Evolutionary conservation across 2,113 vertebrate species (phyloP).

Genomic region (Anoplopoma fimbria): DNA sequence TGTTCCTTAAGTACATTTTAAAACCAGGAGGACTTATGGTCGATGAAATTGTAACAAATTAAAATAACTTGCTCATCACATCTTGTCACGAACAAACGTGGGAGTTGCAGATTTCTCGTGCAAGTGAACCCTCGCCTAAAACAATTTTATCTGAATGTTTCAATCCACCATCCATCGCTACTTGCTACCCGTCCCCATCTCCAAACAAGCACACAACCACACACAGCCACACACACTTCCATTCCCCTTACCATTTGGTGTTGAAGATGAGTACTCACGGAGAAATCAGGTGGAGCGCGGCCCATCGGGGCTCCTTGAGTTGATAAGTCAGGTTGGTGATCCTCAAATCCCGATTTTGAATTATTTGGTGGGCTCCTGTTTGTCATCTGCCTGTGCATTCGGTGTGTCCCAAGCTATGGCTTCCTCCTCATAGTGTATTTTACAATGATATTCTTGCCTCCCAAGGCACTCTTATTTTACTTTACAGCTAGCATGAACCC

Average conservation of each 20-base stretch:
- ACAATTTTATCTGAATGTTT: background rate
- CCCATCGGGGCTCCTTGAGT: constrained; percentile 89
- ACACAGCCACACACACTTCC: constrained; percentile 23
- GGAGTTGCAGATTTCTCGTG: constrained; percentile 2
- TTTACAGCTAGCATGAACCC: constrained; percentile 42
- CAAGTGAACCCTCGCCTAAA: constrained; percentile 18
- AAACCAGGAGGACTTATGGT: constrained; percentile 34
- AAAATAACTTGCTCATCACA: background rate
- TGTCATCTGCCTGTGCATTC: constrained; percentile 97
- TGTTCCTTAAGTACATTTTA: constrained; percentile 37
- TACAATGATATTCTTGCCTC: constrained; percentile 97
- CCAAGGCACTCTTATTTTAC: constrained; percentile 4
- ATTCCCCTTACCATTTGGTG: constrained; percentile 78
- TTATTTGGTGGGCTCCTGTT: constrained; percentile 84
- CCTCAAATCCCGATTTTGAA: constrained; percentile 87
- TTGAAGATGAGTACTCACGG: constrained; percentile 89
- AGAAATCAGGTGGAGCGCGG: constrained; percentile 86
- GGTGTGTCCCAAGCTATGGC: constrained; percentile 97
- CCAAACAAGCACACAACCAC: constrained; percentile 8
- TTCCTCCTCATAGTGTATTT: constrained; percentile 90
- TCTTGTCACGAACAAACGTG: background rate
- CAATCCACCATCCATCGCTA: constrained; percentile 10
- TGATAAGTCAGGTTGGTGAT: constrained; percentile 98
- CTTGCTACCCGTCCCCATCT: background rate
- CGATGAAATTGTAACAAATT: constrained; percentile 24